These are phyloP conservation scores for Siphamia tubifer DNA, from an alignment of 2,113 vertebrate species.

Conservation along the genomic window DNA sequence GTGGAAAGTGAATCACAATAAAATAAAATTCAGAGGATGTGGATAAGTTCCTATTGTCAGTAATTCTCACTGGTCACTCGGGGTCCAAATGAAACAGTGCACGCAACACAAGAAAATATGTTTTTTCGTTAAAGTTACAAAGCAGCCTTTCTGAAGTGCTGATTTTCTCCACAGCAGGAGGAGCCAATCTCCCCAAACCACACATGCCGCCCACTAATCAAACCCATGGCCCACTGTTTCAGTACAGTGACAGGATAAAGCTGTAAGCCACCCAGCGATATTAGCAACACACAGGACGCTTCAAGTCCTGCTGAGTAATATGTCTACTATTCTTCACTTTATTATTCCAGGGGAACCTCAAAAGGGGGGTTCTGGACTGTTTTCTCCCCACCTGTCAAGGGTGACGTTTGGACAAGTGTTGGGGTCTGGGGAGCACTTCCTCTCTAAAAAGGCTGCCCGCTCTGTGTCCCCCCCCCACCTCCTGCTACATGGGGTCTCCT, in stretches of 20 bases:
- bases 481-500: conserved; percentile 59
- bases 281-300: neutral
- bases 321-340: conserved; percentile 12
- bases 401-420: conserved; percentile 65
- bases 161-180: conserved; percentile 38
- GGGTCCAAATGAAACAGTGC: conserved; percentile 26
- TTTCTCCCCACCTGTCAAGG: conserved; percentile 57
- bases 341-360: conserved; percentile 38
- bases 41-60: neutral
- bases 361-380: conserved; percentile 1
- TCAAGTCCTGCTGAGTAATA: conserved; percentile 15
- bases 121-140: conserved; percentile 21
- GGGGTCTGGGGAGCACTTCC: conserved; percentile 52
- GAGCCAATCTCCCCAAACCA: conserved; percentile 33
- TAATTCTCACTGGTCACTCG: neutral
- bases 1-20: too few species aligned
- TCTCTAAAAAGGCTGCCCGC: conserved; percentile 32
- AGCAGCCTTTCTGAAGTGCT: conserved; percentile 29
- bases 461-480: neutral
- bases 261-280: neutral
- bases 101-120: conserved; percentile 11
- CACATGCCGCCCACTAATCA: conserved; percentile 36
- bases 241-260: conserved; percentile 13
- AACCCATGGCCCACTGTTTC: conserved; percentile 22
- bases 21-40: neutral